phyloP scores from a whole-genome alignment of 2,888 invertebrate genomes.

The Tenthredo amoena region DNA sequence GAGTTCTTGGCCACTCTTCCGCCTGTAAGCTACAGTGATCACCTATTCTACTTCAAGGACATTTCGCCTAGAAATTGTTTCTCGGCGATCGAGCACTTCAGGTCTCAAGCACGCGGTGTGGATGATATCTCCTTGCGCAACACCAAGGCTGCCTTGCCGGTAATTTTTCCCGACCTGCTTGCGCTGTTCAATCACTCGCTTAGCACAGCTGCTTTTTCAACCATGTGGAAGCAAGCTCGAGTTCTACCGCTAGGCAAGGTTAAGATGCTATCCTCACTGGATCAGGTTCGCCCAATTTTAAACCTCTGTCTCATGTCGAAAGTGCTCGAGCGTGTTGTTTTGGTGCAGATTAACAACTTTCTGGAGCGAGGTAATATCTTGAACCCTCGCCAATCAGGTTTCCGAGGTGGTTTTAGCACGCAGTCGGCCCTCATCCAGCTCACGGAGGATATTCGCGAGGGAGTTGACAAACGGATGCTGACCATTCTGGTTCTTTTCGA shows the following conservation, averaged over 20 bases:
- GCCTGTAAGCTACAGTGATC: background rate
- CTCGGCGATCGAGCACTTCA: background rate
- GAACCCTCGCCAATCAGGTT: background rate
- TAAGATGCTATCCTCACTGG: background rate
- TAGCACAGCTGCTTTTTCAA: background rate
- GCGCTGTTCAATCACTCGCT: background rate
- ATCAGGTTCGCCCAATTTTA: background rate
- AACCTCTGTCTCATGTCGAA: background rate
- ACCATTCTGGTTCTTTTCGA: no score
- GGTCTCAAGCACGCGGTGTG: background rate
- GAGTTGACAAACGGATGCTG: no score
- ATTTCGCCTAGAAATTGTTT: background rate
- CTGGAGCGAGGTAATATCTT: background rate
- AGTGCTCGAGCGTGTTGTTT: background rate
- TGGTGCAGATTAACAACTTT: background rate
- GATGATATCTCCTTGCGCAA: background rate
- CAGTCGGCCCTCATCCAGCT: background rate
- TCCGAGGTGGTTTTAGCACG: background rate
- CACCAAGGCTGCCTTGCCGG: background rate
- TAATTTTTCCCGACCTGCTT: background rate
- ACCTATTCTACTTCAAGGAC: background rate
- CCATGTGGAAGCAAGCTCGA: background rate
- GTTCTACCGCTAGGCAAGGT: background rate
- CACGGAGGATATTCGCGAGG: no score
- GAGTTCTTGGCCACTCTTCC: background rate